Conservation (phyloP, 1,140 invertebrate species). For the Drosophila gunungcola region DNA sequence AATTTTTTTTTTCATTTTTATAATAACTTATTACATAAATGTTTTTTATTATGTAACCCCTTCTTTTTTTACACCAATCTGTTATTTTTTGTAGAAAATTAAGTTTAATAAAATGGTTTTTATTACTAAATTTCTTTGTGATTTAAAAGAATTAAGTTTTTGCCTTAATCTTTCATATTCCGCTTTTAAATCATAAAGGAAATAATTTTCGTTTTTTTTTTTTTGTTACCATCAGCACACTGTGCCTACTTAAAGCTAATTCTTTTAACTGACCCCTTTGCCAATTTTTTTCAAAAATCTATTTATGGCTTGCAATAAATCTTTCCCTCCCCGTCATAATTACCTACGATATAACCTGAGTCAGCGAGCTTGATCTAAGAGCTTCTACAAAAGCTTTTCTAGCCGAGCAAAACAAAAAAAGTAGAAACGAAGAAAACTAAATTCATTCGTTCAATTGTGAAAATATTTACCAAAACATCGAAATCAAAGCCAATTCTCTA, state of each 20-base stretch:
- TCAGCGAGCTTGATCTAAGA: conserved; percentile 31
- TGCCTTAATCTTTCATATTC: neutral
- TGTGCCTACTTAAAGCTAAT: conserved; percentile 15
- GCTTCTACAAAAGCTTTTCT: conserved; percentile 33
- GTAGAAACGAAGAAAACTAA: conserved; percentile 11
- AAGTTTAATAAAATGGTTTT: too few species aligned
- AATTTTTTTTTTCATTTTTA: too few species aligned
- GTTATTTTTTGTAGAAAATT: too few species aligned
- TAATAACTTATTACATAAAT: too few species aligned
- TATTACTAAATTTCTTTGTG: too few species aligned
- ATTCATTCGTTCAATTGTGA: conserved; percentile 16
- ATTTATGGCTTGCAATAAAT: conserved; percentile 38
- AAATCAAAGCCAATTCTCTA: conserved; percentile 8
- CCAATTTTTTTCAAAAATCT: conserved; percentile 35
- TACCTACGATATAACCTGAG: conserved; percentile 19
- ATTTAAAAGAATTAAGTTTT: too few species aligned
- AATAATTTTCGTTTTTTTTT: neutral
- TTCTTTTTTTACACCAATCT: too few species aligned
- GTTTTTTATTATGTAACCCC: too few species aligned
- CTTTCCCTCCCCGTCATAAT: conserved; percentile 16
- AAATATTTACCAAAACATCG: conserved; percentile 30
- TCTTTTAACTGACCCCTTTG: conserved; percentile 7
- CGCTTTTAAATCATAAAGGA: neutral
- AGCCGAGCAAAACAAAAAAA: conserved; percentile 39
- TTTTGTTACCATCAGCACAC: neutral